Evolutionary conservation across 2,113 vertebrate genomes (phyloP).

Genomic region (Hypocryptadius cinnamomeus): DNA sequence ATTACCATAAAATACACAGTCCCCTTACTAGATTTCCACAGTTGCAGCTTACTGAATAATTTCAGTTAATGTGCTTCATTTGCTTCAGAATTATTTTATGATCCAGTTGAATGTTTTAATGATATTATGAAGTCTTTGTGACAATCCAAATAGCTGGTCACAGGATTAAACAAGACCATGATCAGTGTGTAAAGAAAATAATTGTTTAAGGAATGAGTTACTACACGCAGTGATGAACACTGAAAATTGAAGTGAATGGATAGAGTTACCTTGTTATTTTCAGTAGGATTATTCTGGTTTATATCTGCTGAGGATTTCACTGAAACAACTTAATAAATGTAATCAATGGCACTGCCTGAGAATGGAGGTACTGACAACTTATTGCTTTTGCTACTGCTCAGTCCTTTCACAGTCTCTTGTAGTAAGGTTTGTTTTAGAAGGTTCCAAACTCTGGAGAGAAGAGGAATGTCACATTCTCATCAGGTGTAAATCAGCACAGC

Average conservation of each 20-base stretch:
- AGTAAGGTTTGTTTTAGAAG: background rate
- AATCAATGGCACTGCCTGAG: background rate
- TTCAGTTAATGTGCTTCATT: slow-evolving; percentile 47
- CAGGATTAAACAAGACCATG: background rate
- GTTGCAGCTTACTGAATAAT: slow-evolving; percentile 45
- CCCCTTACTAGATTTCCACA: background rate
- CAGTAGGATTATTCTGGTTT: background rate
- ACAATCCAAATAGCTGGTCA: background rate
- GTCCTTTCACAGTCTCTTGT: background rate
- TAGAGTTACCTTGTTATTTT: background rate
- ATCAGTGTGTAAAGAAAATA: slow-evolving; percentile 10
- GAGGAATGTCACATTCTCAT: background rate
- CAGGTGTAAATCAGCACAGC: background rate
- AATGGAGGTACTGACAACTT: background rate
- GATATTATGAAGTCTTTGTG: slow-evolving; percentile 47
- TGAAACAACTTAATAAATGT: background rate
- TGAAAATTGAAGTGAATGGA: background rate
- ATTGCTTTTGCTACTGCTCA: background rate
- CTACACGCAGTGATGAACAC: background rate
- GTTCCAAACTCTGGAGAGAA: background rate
- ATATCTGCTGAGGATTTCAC: background rate
- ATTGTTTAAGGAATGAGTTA: background rate
- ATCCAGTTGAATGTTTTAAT: slow-evolving; percentile 48
- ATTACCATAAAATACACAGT: slow-evolving; percentile 10
- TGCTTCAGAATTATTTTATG: slow-evolving; percentile 58